Percentiles rank a stretch among this genome's conserved stretches.
phyloP scores from a whole-genome alignment of 2,888 invertebrate genomes.

The Byasa hedistus region DNA sequence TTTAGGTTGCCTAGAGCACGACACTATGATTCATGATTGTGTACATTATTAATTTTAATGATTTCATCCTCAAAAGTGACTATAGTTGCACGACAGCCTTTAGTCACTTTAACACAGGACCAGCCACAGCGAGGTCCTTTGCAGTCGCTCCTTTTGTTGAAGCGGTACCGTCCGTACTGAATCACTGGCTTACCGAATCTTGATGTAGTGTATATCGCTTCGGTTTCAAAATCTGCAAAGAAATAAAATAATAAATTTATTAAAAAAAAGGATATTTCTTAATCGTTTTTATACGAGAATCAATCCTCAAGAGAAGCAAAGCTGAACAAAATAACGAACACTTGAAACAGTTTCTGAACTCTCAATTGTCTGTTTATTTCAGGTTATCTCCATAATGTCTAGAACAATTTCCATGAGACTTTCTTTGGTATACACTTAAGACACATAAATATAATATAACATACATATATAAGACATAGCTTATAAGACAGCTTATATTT shows the following conservation, averaged over 20 bases:
- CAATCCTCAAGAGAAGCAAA: too few species aligned
- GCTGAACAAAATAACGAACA: too few species aligned
- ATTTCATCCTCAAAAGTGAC: slow-evolving; percentile 43
- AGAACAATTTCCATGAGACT: too few species aligned
- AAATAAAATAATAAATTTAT: neutral
- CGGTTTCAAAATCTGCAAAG: slow-evolving; percentile 10
- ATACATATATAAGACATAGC: too few species aligned
- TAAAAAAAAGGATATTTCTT: neutral
- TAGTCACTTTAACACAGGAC: slow-evolving; percentile 43
- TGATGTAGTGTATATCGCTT: slow-evolving; percentile 40
- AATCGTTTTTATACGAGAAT: too few species aligned
- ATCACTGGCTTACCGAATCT: slow-evolving; percentile 50
- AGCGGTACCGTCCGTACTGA: slow-evolving; percentile 43
- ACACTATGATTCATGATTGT: slow-evolving; percentile 40
- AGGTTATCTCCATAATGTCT: too few species aligned
- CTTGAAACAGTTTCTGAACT: too few species aligned
- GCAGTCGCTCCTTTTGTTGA: slow-evolving; percentile 40
- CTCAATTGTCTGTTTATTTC: too few species aligned
- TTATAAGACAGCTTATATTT: too few species aligned
- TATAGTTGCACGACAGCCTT: slow-evolving; percentile 46
- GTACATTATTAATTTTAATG: slow-evolving; percentile 38
- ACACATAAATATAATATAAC: too few species aligned
- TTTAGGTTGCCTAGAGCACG: too few species aligned
- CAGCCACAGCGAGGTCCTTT: slow-evolving; percentile 44
- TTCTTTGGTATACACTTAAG: too few species aligned